Base-by-base conservation (phyloP, 2,797 vertebrate genomes). In the Botia almorhae region DNA sequence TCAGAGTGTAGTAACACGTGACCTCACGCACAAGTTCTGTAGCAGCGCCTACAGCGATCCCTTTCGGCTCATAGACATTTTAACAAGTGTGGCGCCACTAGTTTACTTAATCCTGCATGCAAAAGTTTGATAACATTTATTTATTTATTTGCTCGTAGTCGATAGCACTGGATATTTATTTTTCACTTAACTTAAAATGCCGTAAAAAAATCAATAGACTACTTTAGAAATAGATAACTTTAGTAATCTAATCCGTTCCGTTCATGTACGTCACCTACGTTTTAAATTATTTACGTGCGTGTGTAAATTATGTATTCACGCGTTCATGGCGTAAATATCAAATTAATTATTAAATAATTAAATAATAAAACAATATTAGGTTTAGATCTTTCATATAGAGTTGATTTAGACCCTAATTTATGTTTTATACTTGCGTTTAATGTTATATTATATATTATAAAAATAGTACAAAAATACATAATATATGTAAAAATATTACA, bases 41-140 rank as follows among this genome's bases (percentile, higher is more conserved):
- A 93, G 89, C 88, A 94, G 92, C 93, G 93, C 93, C 93, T 93
- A 92, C 92, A 94, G 93, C 93, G 94, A 94, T 94, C 93, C 92
- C 93, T 94, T 93, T 94, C 93, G 93, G 94, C 87, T 92, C 89
- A 91, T 86, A 85, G 63, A 89, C 92, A 94, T 87, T 86, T 93
- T 87, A 93, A 91, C 92, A 87, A 86, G 64, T 69, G 75, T 48
- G 73, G 51, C 14, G 56, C 46, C 2, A 48, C 10, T 60, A 46
- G n/a, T 51, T 36, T 13, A 51, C 13, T 11, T 17, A 70, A n/a
- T 60, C 36, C 2, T 36, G 67, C 61, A 29, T 63, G 3, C 51
- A 76, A n/a, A 55, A 33, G 14, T 23, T 64, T 6, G 63, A 16
- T 2, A 29, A 29, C 29, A 29, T 29, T 29, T 29, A 29, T 29